These are phyloP conservation scores for Vipera ursinii DNA, from an alignment of 2,797 vertebrate species.

Conservation along the genomic window DNA sequence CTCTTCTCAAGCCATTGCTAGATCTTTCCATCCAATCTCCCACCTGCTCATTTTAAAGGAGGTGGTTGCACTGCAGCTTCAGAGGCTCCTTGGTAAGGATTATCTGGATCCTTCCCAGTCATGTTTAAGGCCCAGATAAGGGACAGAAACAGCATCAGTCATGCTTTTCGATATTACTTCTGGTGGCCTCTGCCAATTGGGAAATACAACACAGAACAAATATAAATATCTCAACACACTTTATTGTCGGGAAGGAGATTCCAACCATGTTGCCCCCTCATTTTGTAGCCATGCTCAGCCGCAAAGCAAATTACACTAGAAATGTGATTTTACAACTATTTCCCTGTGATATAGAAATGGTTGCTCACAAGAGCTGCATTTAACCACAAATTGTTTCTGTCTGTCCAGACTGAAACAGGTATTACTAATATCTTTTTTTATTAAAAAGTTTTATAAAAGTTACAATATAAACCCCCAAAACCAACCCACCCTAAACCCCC, in stretches of 20 bases:
- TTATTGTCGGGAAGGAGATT: not conserved
- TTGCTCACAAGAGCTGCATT: not conserved
- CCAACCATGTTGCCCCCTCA: not conserved
- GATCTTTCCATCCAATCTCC: not conserved
- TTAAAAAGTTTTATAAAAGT: too few relatives aligned
- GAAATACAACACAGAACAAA: not conserved
- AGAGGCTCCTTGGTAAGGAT: not conserved
- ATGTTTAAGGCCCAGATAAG: not conserved
- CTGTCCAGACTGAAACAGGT: not conserved
- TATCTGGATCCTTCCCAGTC: not conserved
- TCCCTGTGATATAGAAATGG: not conserved
- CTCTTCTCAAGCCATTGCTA: not conserved
- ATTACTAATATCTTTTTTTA: not conserved
- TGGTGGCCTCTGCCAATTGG: not conserved
- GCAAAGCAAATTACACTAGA: not conserved
- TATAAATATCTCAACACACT: not conserved
- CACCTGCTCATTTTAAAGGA: not conserved
- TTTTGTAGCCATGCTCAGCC: not conserved
- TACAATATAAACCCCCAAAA: too few relatives aligned
- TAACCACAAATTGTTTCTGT: not conserved
- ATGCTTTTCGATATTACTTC: not conserved
- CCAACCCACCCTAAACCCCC: too few relatives aligned
- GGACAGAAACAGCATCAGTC: not conserved
- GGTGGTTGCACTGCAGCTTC: not conserved
- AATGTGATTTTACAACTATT: not conserved